phyloP scores from a whole-genome alignment of 2,113 vertebrate genomes.

The Labrus mixtus region DNA sequence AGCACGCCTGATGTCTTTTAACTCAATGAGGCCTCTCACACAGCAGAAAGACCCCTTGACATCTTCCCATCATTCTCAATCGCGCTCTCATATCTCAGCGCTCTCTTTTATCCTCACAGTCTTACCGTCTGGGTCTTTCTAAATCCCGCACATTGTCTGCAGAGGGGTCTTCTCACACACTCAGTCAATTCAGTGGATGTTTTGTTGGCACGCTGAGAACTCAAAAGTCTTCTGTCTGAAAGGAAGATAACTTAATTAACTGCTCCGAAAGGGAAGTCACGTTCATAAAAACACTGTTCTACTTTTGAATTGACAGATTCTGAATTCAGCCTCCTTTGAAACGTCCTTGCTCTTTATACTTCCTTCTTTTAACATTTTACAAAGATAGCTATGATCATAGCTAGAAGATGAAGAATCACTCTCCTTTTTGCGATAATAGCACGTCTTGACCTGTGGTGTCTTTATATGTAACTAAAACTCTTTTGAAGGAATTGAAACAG shows the following conservation, averaged over 20 bases:
- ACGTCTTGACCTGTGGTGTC: no score
- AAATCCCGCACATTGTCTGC: constrained; percentile 41
- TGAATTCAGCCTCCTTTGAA: background rate
- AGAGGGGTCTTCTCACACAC: constrained; percentile 28
- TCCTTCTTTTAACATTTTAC: no score
- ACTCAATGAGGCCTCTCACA: constrained; percentile 61
- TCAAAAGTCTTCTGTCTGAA: constrained; percentile 5
- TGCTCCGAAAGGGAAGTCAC: constrained; percentile 1
- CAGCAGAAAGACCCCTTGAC: constrained; percentile 29
- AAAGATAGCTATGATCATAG: background rate
- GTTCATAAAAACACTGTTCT: background rate
- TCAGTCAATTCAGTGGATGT: constrained; percentile 2
- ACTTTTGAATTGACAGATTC: background rate
- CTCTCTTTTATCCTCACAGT: constrained; percentile 30
- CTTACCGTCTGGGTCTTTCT: constrained; percentile 1
- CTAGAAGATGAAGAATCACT: background rate
- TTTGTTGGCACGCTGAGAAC: constrained; percentile 48
- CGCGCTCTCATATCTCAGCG: constrained; percentile 20
- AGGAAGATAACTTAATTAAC: constrained; percentile 12
- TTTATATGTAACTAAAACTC: no score
- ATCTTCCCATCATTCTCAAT: constrained; percentile 34
- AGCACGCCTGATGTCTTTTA: constrained; percentile 39
- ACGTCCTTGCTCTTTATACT: background rate
- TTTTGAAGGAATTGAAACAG: no score
- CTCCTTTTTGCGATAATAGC: no score